Evolutionary conservation across 2,113 vertebrate genomes (phyloP).

Genomic region (Orycteropus afer): DNA sequence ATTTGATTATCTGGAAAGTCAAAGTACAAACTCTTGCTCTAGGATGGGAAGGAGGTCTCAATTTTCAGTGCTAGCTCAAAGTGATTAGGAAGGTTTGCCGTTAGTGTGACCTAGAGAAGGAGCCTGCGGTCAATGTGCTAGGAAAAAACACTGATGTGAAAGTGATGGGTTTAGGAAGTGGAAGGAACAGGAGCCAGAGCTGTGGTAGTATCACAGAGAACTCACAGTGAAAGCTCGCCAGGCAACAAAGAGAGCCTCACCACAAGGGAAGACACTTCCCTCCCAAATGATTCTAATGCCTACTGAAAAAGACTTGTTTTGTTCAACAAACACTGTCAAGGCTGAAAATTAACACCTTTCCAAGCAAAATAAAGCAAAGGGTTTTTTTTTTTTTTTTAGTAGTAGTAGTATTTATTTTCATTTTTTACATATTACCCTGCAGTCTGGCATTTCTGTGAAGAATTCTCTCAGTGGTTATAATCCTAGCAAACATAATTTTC

Average conservation of each 20-base stretch:
- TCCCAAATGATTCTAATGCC: background rate
- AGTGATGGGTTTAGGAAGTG: background rate
- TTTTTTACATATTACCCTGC: background rate
- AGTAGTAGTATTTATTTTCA: background rate
- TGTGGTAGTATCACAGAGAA: rapidly evolving
- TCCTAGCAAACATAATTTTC: background rate
- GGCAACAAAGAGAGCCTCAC: too few relatives aligned
- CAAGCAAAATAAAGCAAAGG: background rate
- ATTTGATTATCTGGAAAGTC: background rate
- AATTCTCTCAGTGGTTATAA: conserved; percentile 6
- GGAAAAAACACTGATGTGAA: background rate
- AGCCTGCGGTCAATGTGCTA: too few relatives aligned
- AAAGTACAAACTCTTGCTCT: background rate
- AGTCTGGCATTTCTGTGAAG: background rate
- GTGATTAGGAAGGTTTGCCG: background rate
- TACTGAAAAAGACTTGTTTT: background rate
- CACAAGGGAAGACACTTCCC: background rate
- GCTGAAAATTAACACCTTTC: background rate
- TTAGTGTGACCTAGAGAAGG: background rate
- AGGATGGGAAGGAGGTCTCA: rapidly evolving
- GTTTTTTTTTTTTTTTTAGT: background rate
- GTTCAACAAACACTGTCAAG: background rate
- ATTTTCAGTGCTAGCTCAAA: too few relatives aligned
- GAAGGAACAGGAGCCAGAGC: background rate
- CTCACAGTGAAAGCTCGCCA: background rate